phyloP scores from a whole-genome alignment of 2,888 invertebrate genomes.

The Micropterix aruncella region DNA sequence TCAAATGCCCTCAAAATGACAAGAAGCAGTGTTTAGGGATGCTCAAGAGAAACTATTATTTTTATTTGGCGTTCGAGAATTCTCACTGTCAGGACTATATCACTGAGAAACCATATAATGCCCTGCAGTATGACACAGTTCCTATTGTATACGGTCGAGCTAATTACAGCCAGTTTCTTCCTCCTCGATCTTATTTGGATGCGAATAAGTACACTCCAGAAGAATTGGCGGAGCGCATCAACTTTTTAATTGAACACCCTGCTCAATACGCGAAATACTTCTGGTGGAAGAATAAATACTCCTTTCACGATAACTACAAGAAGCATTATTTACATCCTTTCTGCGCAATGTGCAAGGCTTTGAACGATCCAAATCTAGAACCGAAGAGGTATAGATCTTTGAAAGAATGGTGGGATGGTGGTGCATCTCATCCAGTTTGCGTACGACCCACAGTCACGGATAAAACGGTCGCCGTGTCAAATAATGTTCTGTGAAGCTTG shows the following conservation, averaged over 20 bases:
- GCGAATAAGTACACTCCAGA: constrained; percentile 43
- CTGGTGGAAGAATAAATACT: constrained; percentile 45
- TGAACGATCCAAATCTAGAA: no score
- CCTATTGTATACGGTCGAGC: constrained; percentile 39
- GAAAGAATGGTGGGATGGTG: no score
- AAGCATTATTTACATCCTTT: constrained; percentile 31
- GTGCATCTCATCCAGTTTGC: no score
- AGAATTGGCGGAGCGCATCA: constrained; percentile 42
- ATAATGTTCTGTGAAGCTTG: no score
- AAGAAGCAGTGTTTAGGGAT: constrained; percentile 20
- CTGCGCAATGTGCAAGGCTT: constrained; percentile 41
- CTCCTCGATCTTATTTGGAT: constrained; percentile 45
- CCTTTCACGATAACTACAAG: not conserved
- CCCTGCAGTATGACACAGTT: constrained; percentile 29
- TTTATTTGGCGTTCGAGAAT: constrained; percentile 55
- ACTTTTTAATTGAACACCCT: constrained; percentile 31
- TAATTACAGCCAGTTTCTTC: constrained; percentile 31
- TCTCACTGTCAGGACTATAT: constrained; percentile 55
- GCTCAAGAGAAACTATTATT: constrained; percentile 43
- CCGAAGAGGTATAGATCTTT: no score
- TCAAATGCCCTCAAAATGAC: constrained; percentile 16
- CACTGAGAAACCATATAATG: constrained; percentile 46
- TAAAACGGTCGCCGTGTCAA: no score
- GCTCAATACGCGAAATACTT: constrained; percentile 49
- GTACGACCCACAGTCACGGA: no score